phyloP scores from a whole-genome alignment of 2,113 vertebrate genomes.

The Arizona elegans region DNA sequence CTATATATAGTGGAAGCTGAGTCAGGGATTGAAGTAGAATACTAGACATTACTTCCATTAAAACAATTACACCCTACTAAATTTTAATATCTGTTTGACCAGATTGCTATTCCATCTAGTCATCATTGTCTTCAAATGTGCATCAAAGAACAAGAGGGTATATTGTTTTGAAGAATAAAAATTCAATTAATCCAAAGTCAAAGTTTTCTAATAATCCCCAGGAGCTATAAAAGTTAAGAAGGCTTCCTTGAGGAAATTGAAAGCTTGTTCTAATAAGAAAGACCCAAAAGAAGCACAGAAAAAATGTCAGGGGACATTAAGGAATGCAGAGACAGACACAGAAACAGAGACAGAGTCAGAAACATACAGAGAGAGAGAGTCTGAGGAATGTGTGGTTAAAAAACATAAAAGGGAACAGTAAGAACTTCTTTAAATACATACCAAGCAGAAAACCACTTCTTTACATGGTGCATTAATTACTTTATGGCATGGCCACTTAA shows the following conservation, averaged over 20 bases:
- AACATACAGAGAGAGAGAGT: background rate
- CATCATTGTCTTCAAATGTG: background rate
- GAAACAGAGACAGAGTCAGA: background rate
- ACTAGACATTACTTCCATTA: constrained; percentile 3
- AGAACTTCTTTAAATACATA: background rate
- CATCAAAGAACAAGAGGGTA: background rate
- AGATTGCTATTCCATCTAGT: background rate
- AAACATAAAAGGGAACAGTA: background rate
- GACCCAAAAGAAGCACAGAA: background rate
- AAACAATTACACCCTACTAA: background rate
- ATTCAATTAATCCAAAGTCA: background rate
- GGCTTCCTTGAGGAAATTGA: background rate
- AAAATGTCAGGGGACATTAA: background rate
- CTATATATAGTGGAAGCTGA: background rate
- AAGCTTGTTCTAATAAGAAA: background rate
- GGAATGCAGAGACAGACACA: background rate
- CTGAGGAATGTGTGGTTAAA: background rate
- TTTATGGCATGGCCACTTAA: background rate
- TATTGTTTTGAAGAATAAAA: background rate
- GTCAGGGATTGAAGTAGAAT: background rate
- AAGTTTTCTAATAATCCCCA: background rate
- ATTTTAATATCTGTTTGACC: background rate
- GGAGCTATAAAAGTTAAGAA: background rate
- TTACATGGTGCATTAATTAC: background rate
- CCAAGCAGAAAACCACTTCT: background rate